These are phyloP conservation scores for Ochotona princeps DNA, from an alignment of 2,113 vertebrate species.

Conservation along the genomic window DNA sequence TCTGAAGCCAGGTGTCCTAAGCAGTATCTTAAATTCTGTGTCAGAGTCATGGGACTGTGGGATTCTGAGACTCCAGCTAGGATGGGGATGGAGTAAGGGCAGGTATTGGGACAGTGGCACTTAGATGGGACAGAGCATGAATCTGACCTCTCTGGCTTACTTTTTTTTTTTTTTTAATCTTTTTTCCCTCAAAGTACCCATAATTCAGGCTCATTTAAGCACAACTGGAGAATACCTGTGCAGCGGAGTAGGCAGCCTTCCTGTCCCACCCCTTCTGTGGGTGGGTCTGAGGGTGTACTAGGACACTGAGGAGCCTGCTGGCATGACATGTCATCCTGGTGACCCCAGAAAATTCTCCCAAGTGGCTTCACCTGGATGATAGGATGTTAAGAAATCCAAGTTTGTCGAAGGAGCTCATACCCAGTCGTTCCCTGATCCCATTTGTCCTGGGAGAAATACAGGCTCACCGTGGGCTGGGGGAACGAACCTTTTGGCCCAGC, in stretches of 20 bases:
- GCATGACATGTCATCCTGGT: no score
- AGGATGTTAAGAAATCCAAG: background rate
- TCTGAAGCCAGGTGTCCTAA: no score
- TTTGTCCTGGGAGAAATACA: background rate
- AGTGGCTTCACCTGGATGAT: conserved; percentile 8
- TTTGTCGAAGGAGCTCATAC: background rate
- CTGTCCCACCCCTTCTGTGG: background rate
- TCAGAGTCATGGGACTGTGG: background rate
- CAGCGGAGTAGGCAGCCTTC: background rate
- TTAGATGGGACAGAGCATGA: background rate
- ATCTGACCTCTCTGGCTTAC: background rate
- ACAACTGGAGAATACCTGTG: conserved; percentile 29
- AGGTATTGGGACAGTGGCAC: background rate
- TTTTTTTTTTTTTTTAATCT: background rate
- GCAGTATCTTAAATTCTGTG: no score
- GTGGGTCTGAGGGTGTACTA: background rate
- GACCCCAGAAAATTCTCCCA: background rate
- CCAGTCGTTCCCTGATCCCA: background rate
- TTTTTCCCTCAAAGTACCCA: background rate
- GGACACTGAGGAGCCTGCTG: background rate
- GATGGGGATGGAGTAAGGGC: background rate
- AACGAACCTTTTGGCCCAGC: no score
- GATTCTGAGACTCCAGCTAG: background rate
- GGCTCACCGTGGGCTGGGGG: background rate
- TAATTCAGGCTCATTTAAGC: background rate